Evolutionary conservation across 1,140 invertebrate species (phyloP), one percentile per base, ranked within the genome.

Genomic region (Coenobita brevimanus): DNA sequence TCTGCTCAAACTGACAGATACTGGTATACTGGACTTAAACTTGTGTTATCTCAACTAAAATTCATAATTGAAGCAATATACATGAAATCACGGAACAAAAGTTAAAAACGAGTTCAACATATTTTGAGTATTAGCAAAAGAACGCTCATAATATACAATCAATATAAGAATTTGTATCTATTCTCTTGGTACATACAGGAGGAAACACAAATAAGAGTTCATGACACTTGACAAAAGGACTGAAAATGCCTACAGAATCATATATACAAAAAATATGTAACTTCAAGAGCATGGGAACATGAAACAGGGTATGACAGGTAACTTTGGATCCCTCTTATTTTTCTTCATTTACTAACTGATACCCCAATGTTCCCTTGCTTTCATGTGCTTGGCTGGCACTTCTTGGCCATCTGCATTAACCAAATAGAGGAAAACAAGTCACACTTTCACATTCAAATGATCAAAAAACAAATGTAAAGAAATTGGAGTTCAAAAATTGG

Each of bases 401-500:
- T n/a, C 46, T 50, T 50, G 46, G 17, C 17, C 17, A 8, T 50
- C 17, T 50, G 17, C 46, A 50, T n/a, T n/a, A n/a, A 17, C 46
- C 6, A 8, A 50, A 50, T 17, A 50, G 46, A 50, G 17, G 17
- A 50, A 50, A 50, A 50, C 46, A 50, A 75, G 60, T 88, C 78
- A 69, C 86, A 82, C 79, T 54, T 76, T 79, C 86, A 82, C 76
- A 67, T 88, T 69, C 86, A 88, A 82, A 88, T 54, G 73, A 88
- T 82, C 81, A 82, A 82, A 88, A 78, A 88, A 82, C 81, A 69
- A 78, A 76, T 88, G 80, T 81, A 78, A 57, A 88, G 81, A 78
- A 88, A 87, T 80, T 82, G 75, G 81, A 81, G 86, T 88, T 88
- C 79, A 88, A 88, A 88, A 88, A 88, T 88, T 88, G 86, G 86